Percentiles rank a stretch among this genome's conserved stretches.
Evolutionary conservation across 2,888 invertebrate species (phyloP).

Genomic region (Coronaproctus castanopsis): DNA sequence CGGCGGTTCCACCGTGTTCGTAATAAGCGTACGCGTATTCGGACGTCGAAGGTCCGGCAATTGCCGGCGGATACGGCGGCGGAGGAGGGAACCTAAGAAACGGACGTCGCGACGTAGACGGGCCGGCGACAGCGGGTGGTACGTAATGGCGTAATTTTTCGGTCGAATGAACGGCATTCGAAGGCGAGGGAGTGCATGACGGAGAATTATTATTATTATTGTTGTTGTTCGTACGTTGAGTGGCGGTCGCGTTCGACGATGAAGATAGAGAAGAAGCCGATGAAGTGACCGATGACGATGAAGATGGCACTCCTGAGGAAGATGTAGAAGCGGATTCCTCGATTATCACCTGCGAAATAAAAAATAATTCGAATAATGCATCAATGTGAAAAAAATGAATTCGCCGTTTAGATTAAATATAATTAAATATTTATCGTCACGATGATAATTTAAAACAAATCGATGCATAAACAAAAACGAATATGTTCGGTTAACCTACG

Average conservation of each 20-base stretch:
- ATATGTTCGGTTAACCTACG: too few species aligned
- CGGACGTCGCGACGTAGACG: slow-evolving; percentile 19
- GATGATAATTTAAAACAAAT: too few species aligned
- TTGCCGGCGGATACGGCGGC: slow-evolving; percentile 41
- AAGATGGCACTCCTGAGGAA: background rate
- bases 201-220: too few species aligned
- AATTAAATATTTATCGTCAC: too few species aligned
- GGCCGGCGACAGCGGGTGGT: slow-evolving; percentile 13
- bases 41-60: slow-evolving; percentile 12
- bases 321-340: background rate
- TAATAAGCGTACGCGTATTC: slow-evolving; percentile 73
- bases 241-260: background rate
- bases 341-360: background rate
- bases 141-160: too few species aligned
- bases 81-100: slow-evolving; percentile 52
- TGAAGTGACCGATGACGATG: background rate
- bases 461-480: too few species aligned
- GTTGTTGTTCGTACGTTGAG: background rate
- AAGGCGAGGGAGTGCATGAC: too few species aligned
- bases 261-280: background rate
- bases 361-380: too few species aligned
- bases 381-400: too few species aligned
- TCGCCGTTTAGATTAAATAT: too few species aligned
- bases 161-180: too few species aligned
- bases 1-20: slow-evolving; percentile 37